A percentile compares a stretch with the other conserved stretches of the same genome.
phyloP scores from a whole-genome alignment of 2,797 vertebrate genomes.

The Mormyrus proboscirostris region DNA sequence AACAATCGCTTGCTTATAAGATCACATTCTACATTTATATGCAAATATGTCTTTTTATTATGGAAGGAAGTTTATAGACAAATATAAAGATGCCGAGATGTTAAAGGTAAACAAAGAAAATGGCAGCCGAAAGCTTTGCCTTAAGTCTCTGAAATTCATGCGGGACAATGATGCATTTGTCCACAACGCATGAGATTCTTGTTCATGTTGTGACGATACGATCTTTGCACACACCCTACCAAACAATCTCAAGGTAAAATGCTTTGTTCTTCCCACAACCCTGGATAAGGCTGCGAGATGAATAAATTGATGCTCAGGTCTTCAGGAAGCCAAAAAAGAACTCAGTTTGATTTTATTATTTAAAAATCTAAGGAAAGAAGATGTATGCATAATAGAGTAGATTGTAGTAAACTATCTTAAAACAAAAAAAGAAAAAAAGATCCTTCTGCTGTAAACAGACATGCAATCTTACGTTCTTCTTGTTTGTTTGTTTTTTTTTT shows the following conservation, averaged over 20 bases:
- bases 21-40: not conserved
- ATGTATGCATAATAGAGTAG: not conserved
- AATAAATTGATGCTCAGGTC: not conserved
- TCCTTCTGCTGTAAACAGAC: slow-evolving; percentile 5
- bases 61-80: not conserved
- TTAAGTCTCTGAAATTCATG: not conserved
- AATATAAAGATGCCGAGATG: not conserved
- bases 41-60: not conserved
- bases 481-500: not conserved
- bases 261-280: not conserved
- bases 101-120: not conserved
- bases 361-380: not conserved
- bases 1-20: not conserved
- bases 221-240: not conserved
- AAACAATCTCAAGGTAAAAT: not conserved
- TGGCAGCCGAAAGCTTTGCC: not conserved
- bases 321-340: not conserved
- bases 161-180: not conserved
- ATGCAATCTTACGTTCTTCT: slow-evolving; percentile 12
- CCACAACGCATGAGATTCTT: not conserved
- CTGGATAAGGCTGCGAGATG: not conserved
- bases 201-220: not conserved
- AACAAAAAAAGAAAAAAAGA: not conserved
- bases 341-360: not conserved
- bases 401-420: not conserved